Evolutionary conservation across 2,113 vertebrate genomes (phyloP), one percentile per base, ranked within the genome.

Genomic region (Pimephales promelas): DNA sequence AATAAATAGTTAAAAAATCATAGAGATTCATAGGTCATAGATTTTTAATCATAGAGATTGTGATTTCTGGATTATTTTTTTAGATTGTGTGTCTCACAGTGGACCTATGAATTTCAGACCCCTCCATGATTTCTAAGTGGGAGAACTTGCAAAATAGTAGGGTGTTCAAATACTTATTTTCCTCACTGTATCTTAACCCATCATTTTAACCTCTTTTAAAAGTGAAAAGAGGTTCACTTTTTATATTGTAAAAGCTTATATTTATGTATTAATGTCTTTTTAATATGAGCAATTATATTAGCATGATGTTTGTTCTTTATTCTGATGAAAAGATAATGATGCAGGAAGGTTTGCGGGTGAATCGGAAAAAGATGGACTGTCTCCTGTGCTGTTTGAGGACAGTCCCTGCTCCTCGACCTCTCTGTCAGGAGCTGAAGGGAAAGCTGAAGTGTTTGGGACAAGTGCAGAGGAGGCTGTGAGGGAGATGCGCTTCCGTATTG

Each of bases 401-500:
- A 95, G 79, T 77, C 92, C 93, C 26, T 85, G 52, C 76, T 88
- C 89, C 22, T 90, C 90, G 14, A 86, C 90, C 85, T 31, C 59
- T 72, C 43, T 89, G 49, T 76, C 81, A 22, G 83, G 81, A 22
- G 68, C 88, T 85, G 84, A 87, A 78, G 93, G 89, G n/a, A 87
- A 81, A 0, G 43, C 94, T 10, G 89, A 91, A 75, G 91, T 97
- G 83, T 99, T 99, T 93, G 97, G 97, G 84, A 96, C 89, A 7
- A 96, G 95, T 90, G 93, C 95, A 0, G 97, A 99, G 84, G 97
- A 99, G 90, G 96, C 92, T 80, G 97, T 99, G 84, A 96, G 95
- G 88, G 98, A 99, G 94, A 98, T 99, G 94, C 96, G 98, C 59
- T 99, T 98, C 89, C 96, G 95, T 64, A 97, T 99, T 62, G 94